phyloP scores from a whole-genome alignment of 2,797 vertebrate genomes.

The Thalassophryne amazonica region DNA sequence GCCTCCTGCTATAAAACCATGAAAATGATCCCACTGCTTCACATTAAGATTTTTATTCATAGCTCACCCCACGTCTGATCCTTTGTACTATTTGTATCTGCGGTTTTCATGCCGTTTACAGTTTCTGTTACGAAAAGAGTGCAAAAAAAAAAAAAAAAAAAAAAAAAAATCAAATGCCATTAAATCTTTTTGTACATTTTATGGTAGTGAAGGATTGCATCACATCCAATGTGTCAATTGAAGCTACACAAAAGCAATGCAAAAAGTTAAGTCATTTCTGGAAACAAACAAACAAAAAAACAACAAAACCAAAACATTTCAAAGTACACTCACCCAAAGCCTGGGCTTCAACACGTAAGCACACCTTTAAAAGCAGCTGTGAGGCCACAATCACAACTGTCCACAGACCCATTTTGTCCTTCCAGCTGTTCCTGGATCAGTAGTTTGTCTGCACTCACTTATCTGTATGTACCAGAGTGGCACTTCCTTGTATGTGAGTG shows the following conservation, averaged over 20 bases:
- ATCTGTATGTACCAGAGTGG: constrained; percentile 12
- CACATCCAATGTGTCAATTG: constrained; percentile 21
- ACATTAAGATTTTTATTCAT: constrained; percentile 49
- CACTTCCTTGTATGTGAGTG: constrained; percentile 27
- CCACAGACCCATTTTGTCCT: constrained; percentile 63
- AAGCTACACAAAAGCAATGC: background rate
- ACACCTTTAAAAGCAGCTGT: constrained; percentile 67
- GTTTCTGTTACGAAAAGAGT: too few species aligned
- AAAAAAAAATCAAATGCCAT: too few species aligned
- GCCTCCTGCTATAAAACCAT: constrained; percentile 4
- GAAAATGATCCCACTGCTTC: constrained; percentile 1
- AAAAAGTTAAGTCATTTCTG: background rate
- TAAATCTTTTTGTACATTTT: constrained; percentile 48
- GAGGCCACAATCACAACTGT: constrained; percentile 50
- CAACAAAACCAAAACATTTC: constrained; percentile 12
- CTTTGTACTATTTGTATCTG: constrained; percentile 50
- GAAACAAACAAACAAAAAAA: too few species aligned
- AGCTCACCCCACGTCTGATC: constrained; percentile 42
- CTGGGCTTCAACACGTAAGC: constrained; percentile 62
- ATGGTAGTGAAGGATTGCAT: constrained; percentile 36
- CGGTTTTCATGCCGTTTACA: constrained; percentile 53
- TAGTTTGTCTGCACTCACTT: constrained; percentile 18
- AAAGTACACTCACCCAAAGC: constrained; percentile 71
- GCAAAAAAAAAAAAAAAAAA: too few species aligned
- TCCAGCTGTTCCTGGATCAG: constrained; percentile 49